Percentiles rank a stretch among this genome's conserved stretches.
Conservation (phyloP, 1,140 invertebrate genomes). For the Pygmarrhopalites habei region DNA sequence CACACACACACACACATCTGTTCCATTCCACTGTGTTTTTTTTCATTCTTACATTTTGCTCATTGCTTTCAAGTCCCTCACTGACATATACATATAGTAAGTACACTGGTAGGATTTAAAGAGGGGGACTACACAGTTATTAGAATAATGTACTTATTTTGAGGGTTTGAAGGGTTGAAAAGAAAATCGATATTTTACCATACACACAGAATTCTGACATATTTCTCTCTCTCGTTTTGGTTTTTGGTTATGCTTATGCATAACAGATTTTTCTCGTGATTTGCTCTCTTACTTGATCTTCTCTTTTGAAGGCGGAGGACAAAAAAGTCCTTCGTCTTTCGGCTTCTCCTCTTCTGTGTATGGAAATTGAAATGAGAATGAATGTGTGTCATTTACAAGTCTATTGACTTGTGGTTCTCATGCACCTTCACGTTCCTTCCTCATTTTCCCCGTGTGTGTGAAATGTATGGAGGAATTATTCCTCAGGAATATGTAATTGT, state of each 20-base stretch:
- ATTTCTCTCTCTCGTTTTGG: conserved; percentile 1
- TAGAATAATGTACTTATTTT: too few species aligned
- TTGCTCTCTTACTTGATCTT: conserved; percentile 8
- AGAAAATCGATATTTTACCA: conserved; percentile 33
- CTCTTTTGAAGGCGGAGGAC: background rate
- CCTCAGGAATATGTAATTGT: too few species aligned
- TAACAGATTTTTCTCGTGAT: conserved; percentile 10
- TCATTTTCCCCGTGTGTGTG: too few species aligned
- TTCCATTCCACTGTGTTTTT: conserved; percentile 7
- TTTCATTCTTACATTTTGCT: conserved; percentile 13
- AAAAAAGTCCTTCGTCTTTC: too few species aligned
- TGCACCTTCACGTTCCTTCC: background rate
- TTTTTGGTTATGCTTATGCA: background rate
- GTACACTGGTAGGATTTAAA: too few species aligned
- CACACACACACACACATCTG: conserved; percentile 18
- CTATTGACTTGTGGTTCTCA: too few species aligned
- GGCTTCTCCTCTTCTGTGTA: too few species aligned
- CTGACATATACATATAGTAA: too few species aligned
- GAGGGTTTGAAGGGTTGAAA: conserved; percentile 26
- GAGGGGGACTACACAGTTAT: too few species aligned
- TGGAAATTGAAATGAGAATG: too few species aligned
- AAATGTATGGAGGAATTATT: too few species aligned
- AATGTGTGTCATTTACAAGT: too few species aligned
- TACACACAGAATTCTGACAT: conserved; percentile 2
- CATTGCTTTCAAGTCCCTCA: conserved; percentile 5